These are phyloP conservation scores for Sciaenops ocellatus DNA, from an alignment of 2,797 vertebrate genomes.

Conservation along the genomic window DNA sequence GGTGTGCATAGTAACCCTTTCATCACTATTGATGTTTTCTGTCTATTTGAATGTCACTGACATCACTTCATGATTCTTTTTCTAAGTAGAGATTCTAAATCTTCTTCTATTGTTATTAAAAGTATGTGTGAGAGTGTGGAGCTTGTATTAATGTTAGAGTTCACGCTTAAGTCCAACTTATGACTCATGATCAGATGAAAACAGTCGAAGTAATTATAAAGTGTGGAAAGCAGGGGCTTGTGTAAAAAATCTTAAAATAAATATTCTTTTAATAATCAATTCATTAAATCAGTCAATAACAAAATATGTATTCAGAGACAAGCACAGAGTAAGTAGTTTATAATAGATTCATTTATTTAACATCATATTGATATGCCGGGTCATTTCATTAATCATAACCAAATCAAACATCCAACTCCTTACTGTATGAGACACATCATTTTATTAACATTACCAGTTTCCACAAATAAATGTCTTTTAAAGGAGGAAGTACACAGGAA, in stretches of 20 bases:
- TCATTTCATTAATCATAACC: conserved; percentile 12
- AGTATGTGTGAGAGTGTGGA: not conserved
- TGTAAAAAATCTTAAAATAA: too few species aligned
- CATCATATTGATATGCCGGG: conserved; percentile 9
- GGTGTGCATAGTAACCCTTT: not conserved
- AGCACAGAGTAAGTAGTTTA: conserved; percentile 41
- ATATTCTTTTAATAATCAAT: not conserved
- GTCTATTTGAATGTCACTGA: not conserved
- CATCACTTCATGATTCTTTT: too few species aligned
- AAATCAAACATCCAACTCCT: conserved; percentile 26
- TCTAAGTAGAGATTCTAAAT: too few species aligned
- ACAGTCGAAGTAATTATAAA: not conserved
- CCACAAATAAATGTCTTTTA: conserved; percentile 30
- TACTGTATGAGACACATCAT: conserved; percentile 8
- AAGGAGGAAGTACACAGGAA: not conserved
- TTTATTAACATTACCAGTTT: conserved; percentile 53
- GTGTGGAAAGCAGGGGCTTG: not conserved
- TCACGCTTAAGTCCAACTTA: not conserved
- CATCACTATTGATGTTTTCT: not conserved
- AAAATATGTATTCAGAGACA: conserved; percentile 57
- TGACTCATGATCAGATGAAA: not conserved
- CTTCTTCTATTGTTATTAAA: not conserved
- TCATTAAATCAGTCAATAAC: conserved; percentile 8
- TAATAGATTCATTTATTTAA: conserved; percentile 62
- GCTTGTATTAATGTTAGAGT: not conserved